Conservation (phyloP, 2,113 vertebrate species). For the Podarcis muralis region DNA sequence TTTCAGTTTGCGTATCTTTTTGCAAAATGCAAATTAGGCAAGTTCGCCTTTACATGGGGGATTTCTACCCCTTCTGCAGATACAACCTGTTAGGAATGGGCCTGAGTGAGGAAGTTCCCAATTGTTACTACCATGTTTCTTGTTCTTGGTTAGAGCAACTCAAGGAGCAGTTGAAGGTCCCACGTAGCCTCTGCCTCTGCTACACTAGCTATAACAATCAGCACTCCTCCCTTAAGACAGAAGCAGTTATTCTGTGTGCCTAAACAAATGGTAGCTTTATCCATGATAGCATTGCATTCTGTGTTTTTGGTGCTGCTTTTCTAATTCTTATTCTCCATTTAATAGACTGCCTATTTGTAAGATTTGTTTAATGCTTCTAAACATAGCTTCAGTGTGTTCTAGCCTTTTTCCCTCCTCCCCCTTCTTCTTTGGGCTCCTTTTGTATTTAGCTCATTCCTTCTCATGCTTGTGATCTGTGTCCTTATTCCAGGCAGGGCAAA, state of each 20-base stretch:
- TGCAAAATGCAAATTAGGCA: no score
- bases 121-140: background rate
- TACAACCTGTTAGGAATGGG: background rate
- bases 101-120: background rate
- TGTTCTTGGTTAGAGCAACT: background rate
- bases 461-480: background rate
- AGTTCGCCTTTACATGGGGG: no score
- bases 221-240: background rate
- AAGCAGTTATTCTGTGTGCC: background rate
- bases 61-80: background rate
- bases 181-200: background rate
- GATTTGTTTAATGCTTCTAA: background rate
- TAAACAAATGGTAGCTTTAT: background rate
- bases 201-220: background rate
- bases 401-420: background rate
- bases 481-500: rapidly evolving
- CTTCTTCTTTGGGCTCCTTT: background rate
- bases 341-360: background rate
- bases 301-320: background rate
- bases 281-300: background rate
- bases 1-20: no score
- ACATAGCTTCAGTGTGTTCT: background rate
- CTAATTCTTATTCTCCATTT: background rate
- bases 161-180: background rate
- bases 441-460: background rate